Evolutionary conservation across 2,797 vertebrate genomes (phyloP).

Genomic region (Morus bassanus): DNA sequence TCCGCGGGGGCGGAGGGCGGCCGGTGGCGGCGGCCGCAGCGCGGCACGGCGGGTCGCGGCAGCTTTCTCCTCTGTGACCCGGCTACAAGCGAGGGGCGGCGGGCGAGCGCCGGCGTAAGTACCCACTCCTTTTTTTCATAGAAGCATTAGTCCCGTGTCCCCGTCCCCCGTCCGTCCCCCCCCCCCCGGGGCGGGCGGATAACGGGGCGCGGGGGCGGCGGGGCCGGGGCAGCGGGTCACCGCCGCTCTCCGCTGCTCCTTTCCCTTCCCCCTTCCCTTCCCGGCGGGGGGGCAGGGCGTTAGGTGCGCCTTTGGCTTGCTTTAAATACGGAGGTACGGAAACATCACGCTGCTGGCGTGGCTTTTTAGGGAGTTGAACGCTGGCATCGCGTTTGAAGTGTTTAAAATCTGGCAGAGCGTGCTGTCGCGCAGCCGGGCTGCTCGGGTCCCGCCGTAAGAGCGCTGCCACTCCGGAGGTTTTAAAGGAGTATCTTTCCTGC

Average conservation of each 20-base stretch:
- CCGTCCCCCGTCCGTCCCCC: too few relatives aligned
- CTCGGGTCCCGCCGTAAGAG: neutral
- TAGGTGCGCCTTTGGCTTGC: fast-evolving
- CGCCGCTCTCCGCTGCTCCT: too few relatives aligned
- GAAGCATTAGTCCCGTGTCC: too few relatives aligned
- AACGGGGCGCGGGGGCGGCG: neutral
- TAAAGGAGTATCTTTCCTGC: neutral
- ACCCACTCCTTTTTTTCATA: neutral
- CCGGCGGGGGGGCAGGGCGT: too few relatives aligned
- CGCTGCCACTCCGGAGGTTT: neutral
- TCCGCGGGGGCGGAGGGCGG: neutral
- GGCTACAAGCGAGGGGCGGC: neutral
- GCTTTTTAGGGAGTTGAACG: neutral
- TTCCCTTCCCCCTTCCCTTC: too few relatives aligned
- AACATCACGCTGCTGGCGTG: fast-evolving
- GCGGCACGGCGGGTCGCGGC: neutral
- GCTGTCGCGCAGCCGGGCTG: neutral
- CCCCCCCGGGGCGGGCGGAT: too few relatives aligned
- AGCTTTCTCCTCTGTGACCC: neutral
- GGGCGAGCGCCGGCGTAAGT: neutral
- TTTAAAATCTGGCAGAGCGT: neutral
- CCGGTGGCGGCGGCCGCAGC: neutral
- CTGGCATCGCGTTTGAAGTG: neutral
- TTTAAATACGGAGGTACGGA: fast-evolving
- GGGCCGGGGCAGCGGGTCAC: too few relatives aligned